Evolutionary conservation across 2,797 vertebrate species (phyloP).

Genomic region (Gallinago stenura): DNA sequence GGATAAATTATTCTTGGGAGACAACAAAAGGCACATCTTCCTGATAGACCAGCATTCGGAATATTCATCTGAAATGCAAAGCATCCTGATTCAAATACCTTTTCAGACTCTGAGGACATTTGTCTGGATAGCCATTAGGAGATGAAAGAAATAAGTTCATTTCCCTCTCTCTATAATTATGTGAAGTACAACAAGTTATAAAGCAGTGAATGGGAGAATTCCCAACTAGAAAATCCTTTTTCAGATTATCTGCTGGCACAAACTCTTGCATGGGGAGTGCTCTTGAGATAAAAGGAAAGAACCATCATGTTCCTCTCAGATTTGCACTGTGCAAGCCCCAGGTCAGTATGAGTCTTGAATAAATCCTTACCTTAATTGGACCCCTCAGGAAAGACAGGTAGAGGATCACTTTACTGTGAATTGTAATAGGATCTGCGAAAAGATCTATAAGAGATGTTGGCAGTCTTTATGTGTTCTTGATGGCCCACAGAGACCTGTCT

Average conservation of each 20-base stretch:
- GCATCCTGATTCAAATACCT: neutral
- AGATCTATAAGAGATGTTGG: constrained; percentile 56
- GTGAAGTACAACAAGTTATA: neutral
- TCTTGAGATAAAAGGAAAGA: constrained; percentile 61
- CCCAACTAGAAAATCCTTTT: constrained; percentile 1
- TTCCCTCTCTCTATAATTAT: neutral
- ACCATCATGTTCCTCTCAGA: constrained; percentile 22
- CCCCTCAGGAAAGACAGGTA: constrained; percentile 67
- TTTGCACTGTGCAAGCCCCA: constrained; percentile 24
- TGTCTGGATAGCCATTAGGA: neutral
- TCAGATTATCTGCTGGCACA: neutral
- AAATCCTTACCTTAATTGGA: constrained; percentile 66
- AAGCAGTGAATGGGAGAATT: constrained; percentile 26
- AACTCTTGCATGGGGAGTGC: neutral
- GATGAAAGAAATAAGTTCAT: constrained; percentile 29
- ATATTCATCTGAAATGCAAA: neutral
- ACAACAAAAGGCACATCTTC: neutral
- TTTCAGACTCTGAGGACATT: constrained; percentile 12
- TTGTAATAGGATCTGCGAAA: constrained; percentile 50
- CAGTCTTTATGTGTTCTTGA: constrained; percentile 54
- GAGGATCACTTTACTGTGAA: constrained; percentile 49
- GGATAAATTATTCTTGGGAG: neutral
- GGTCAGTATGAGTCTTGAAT: constrained; percentile 30
- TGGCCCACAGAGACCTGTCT: constrained; percentile 25
- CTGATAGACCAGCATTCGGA: neutral